Base-by-base conservation (phyloP, 2,113 vertebrate species). In the Pionites leucogaster region DNA sequence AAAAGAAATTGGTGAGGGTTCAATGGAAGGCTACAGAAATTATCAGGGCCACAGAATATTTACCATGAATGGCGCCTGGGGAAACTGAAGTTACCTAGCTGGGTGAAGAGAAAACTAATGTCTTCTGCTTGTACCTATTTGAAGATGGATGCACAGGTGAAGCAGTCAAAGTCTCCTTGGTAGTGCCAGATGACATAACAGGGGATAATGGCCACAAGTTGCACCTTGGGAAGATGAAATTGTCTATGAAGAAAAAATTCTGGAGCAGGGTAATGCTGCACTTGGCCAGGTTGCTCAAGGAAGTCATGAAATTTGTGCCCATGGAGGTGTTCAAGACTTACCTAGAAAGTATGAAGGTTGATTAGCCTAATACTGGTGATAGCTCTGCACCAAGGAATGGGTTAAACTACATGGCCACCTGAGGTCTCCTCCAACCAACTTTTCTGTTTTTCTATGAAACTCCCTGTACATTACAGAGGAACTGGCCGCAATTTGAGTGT, bases 221-320 rank as follows among this genome's bases (percentile, higher is more conserved):
- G 18, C 27, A 82, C 19, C 17, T 52, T 70, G 23, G 59, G 31
- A 67, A 86, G 60, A 53, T 17, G 47, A 82, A 67, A 82, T 3
- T 42, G 1, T 25, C n/a, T 13, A 44, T 27, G n/a, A 71, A 49
- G 4, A 28, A 67, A 44, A 74, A 49, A 39, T 35, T 55, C 28
- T 39, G 22, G 20, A 74, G 11, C 2, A 6, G 3, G 17, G 4
- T 63, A 63, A 28, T 28, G 29, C 3, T 0, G 1, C 24, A 19
- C 7, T 55, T 72, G 35, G 12, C 4, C 24, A 72, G 1, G 14
- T 57, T 91, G 28, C 25, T 33, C 28, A 63, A 60, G 5, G 19
- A 67, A 14, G 8, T 15, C 53, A 24, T 74, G 28, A 20, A 71
- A 37, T 53, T 47, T 69, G 10, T 53, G 19, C 53, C 37, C 16